Conservation (phyloP, 2,113 vertebrate genomes). For the Nothobranchius furzeri region DNA sequence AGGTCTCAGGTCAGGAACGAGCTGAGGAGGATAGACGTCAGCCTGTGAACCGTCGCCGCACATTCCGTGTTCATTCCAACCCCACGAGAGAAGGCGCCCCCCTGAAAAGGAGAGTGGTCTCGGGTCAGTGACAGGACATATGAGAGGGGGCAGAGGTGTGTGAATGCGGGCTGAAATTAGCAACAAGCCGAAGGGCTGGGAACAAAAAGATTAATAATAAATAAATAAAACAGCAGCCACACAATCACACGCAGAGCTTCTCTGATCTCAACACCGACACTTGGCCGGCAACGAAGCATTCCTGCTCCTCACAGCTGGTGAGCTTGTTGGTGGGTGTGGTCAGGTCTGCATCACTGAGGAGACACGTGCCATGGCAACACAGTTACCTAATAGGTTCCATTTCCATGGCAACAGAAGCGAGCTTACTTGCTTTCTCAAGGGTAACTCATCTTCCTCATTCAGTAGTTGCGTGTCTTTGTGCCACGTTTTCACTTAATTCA, state of each 20-base stretch:
- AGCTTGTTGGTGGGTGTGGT: conserved; percentile 77
- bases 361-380: conserved; percentile 83
- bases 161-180: conserved; percentile 38
- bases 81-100: conserved; percentile 85
- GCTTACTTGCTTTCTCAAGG: conserved; percentile 80
- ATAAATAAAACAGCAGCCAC: background rate
- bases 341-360: conserved; percentile 73
- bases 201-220: background rate
- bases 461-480: conserved; percentile 53
- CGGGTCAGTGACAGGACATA: conserved; percentile 46
- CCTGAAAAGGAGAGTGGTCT: conserved; percentile 73
- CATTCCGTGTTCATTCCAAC: conserved; percentile 98
- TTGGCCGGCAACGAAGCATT: conserved; percentile 43
- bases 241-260: background rate
- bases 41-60: conserved; percentile 85
- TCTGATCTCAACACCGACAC: conserved; percentile 36
- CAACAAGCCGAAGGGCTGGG: conserved; percentile 3
- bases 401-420: conserved; percentile 77
- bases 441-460: conserved; percentile 64
- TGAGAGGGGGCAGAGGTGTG: conserved; percentile 17
- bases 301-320: conserved; percentile 69
- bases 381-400: conserved; percentile 78
- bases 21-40: conserved; percentile 76
- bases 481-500: conserved; percentile 35
- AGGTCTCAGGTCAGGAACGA: conserved; percentile 69